These are phyloP conservation scores for Acanthopleura granulata DNA, from an alignment of 2,888 invertebrate genomes.

Conservation along the genomic window DNA sequence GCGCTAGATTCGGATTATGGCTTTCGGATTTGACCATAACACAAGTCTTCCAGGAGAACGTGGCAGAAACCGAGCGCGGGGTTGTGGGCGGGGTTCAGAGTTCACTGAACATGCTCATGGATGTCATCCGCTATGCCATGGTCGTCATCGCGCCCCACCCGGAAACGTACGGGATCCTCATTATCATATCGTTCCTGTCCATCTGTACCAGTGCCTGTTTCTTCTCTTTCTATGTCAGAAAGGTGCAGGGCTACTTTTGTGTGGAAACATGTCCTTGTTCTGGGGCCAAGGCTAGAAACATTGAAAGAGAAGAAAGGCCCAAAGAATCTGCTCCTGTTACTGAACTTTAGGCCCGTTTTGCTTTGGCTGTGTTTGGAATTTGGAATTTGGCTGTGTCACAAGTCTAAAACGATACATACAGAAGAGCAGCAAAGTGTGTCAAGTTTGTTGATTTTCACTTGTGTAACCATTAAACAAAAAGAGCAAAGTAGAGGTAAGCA, in stretches of 20 bases:
- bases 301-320: too few relatives aligned
- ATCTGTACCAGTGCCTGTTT: constrained; percentile 39
- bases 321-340: too few relatives aligned
- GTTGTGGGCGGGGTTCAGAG: constrained; percentile 70
- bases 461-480: too few relatives aligned
- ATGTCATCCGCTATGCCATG: constrained; percentile 68
- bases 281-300: neutral
- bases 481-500: too few relatives aligned
- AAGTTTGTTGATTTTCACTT: too few relatives aligned
- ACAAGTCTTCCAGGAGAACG: constrained; percentile 70
- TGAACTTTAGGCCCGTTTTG: too few relatives aligned
- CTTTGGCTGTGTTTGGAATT: too few relatives aligned
- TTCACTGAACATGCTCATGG: constrained; percentile 69
- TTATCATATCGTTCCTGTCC: constrained; percentile 65
- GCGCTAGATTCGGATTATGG: constrained; percentile 69
- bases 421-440: too few relatives aligned
- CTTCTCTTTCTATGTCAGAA: constrained; percentile 36
- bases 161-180: constrained; percentile 69
- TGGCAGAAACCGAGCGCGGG: constrained; percentile 68
- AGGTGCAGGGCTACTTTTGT: constrained; percentile 28
- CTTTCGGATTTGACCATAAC: constrained; percentile 71
- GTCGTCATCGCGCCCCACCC: constrained; percentile 68
- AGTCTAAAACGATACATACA: too few relatives aligned
- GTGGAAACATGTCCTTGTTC: neutral
- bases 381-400: too few relatives aligned